A percentile compares a stretch with the other conserved stretches of the same genome.
Conservation (phyloP, 2,888 invertebrate genomes). For the Hylaea fasciaria region DNA sequence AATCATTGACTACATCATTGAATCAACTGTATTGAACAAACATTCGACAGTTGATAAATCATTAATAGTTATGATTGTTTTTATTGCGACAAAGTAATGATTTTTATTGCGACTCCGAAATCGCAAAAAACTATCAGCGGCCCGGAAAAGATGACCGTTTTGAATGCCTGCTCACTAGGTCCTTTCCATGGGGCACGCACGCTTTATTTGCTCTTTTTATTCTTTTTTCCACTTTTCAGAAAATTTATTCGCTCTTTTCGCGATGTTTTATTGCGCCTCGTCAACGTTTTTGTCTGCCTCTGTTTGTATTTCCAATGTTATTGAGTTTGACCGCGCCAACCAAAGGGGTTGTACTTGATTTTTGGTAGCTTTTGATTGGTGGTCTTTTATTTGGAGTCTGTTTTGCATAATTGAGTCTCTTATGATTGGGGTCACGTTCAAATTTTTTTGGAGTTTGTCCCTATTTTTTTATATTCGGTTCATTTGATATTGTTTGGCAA, state of each 20-base stretch:
- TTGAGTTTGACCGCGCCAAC: constrained; percentile 16
- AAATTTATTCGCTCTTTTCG: constrained; percentile 28
- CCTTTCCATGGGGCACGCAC: constrained; percentile 19
- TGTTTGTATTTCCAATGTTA: constrained; percentile 25
- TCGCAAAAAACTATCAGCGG: neutral
- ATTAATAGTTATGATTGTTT: too few species aligned
- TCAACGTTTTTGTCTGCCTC: constrained; percentile 25
- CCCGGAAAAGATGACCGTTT: neutral
- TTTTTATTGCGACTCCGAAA: neutral
- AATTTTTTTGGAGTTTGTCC: neutral
- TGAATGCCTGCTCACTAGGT: constrained; percentile 5
- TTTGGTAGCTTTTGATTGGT: constrained; percentile 20
- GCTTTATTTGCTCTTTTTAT: constrained; percentile 22
- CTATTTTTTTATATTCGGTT: too few species aligned
- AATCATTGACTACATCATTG: too few species aligned
- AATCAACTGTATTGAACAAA: too few species aligned
- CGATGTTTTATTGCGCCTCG: constrained; percentile 29
- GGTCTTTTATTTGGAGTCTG: constrained; percentile 5
- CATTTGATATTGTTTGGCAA: too few species aligned
- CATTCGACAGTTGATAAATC: too few species aligned
- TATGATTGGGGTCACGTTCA: constrained; percentile 3
- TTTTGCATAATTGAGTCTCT: constrained; percentile 19
- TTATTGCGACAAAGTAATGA: too few species aligned
- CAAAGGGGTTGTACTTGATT: constrained; percentile 26
- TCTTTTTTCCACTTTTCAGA: constrained; percentile 29